These are phyloP conservation scores for Notiomystis cincta DNA, from an alignment of 2,113 vertebrate genomes.

Conservation along the genomic window DNA sequence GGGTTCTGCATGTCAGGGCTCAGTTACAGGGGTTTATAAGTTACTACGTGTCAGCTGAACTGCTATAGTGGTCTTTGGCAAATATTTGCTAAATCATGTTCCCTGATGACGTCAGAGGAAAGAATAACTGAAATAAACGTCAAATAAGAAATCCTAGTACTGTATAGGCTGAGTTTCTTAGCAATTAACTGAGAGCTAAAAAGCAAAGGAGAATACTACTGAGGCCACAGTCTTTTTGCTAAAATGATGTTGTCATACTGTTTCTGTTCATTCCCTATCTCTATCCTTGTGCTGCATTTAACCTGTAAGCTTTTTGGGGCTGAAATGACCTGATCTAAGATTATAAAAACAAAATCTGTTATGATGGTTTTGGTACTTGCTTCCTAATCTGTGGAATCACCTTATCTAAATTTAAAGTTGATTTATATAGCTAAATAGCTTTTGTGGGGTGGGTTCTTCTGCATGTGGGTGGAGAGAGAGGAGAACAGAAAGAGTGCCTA, in stretches of 20 bases:
- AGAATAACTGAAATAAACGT: neutral
- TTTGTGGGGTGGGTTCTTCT: neutral
- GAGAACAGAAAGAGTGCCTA: neutral
- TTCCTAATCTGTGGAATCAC: neutral
- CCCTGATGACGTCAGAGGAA: neutral
- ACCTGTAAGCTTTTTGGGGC: neutral
- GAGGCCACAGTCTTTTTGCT: neutral
- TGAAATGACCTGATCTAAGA: neutral
- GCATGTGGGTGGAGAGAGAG: neutral
- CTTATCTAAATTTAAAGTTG: conserved; percentile 1
- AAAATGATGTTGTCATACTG: neutral
- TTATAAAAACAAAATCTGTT: neutral
- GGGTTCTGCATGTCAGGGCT: conserved; percentile 14
- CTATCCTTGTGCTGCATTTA: neutral
- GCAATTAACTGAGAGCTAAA: neutral
- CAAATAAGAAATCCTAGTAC: neutral
- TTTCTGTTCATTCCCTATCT: neutral
- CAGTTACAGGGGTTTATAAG: conserved; percentile 17
- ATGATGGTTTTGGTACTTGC: fast-evolving
- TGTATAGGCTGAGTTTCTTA: neutral
- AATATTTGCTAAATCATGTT: neutral
- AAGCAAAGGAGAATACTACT: neutral
- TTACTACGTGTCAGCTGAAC: neutral
- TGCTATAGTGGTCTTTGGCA: neutral
- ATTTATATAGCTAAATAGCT: neutral